These are phyloP conservation scores for Zygothrica quintamaculata DNA, from an alignment of 2,888 invertebrate genomes.

Conservation along the genomic window DNA sequence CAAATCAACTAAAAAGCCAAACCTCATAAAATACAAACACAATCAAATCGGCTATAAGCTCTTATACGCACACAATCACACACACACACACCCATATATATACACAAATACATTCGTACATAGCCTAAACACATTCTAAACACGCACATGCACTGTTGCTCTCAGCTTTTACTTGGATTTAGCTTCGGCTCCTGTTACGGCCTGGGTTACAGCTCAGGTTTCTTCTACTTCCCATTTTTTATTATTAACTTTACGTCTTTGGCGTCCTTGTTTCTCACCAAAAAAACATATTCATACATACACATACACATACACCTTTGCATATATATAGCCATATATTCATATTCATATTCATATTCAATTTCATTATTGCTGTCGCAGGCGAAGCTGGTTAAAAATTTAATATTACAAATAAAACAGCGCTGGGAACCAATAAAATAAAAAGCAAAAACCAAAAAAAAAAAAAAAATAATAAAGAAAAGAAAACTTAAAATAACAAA, in stretches of 20 bases:
- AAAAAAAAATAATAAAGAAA: conserved; percentile 13
- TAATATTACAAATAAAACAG: conserved; percentile 31
- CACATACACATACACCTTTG: conserved; percentile 10
- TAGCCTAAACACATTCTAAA: conserved; percentile 2
- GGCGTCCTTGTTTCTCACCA: conserved; percentile 35
- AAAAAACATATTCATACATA: conserved; percentile 12
- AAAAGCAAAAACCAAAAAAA: conserved; percentile 24
- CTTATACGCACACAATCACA: conserved; percentile 11
- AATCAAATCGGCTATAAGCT: conserved; percentile 44
- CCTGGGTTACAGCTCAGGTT: conserved; percentile 5
- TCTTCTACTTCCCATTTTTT: conserved; percentile 38
- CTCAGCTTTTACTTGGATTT: conserved; percentile 13
- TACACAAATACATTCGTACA: conserved; percentile 4
- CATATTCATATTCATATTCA: conserved; percentile 12
- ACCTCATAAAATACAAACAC: conserved; percentile 36
- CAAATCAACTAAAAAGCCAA: conserved; percentile 48
- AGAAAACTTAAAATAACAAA: conserved; percentile 7
- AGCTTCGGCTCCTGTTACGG: conserved; percentile 4
- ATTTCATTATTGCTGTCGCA: conserved; percentile 27
- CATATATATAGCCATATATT: too few species aligned
- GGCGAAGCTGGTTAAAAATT: conserved; percentile 47
- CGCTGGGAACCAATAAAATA: conserved; percentile 50
- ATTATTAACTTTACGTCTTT: conserved; percentile 39
- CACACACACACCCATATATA: neutral
- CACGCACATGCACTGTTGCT: conserved; percentile 36